These are phyloP conservation scores for Sapajus apella DNA, from an alignment of 2,113 vertebrate species.

Conservation along the genomic window DNA sequence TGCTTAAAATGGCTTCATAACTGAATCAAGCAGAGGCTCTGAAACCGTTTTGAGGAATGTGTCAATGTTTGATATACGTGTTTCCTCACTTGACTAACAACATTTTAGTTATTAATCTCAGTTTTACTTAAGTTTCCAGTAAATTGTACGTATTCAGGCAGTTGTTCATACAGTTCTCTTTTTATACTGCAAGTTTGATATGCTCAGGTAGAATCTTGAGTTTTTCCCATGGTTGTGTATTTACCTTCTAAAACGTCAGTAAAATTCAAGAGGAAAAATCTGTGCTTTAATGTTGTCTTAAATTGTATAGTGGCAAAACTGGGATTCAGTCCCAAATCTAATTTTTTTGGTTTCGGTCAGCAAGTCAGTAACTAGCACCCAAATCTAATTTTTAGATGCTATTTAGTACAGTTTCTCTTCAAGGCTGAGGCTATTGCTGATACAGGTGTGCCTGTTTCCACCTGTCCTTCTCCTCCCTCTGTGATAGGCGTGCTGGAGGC, in stretches of 20 bases:
- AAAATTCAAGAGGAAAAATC: neutral
- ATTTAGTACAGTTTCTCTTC: neutral
- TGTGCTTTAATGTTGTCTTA: neutral
- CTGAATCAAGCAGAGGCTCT: neutral
- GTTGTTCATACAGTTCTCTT: neutral
- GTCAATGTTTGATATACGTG: neutral
- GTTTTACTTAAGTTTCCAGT: neutral
- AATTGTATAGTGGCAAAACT: neutral
- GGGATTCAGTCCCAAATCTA: neutral
- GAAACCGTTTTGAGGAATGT: neutral
- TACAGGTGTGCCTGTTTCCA: rapidly evolving
- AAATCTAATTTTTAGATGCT: neutral
- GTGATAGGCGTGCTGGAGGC: neutral
- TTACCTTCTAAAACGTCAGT: neutral
- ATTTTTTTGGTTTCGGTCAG: too few relatives aligned
- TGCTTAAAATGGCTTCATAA: neutral
- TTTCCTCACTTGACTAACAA: neutral
- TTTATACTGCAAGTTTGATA: neutral
- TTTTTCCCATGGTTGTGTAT: neutral
- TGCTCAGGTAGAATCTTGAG: neutral
- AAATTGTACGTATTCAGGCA: neutral
- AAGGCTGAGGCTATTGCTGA: neutral
- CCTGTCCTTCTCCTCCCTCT: neutral
- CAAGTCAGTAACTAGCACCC: too few relatives aligned
- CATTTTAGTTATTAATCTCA: neutral